Evolutionary conservation across 2,888 invertebrate species (phyloP).

Genomic region (Pristionchus maxplancki): DNA sequence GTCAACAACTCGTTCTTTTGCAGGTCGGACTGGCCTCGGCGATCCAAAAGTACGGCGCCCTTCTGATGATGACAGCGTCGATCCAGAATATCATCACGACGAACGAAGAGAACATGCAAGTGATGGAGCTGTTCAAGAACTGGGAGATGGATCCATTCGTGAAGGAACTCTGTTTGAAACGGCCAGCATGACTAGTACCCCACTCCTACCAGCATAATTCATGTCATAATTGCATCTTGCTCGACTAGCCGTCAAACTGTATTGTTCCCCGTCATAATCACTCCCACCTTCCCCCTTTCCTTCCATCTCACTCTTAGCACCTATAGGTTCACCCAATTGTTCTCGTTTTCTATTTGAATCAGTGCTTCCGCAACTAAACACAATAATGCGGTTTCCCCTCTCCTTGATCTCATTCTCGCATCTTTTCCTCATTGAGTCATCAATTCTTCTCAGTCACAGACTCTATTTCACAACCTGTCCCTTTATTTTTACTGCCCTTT

Average conservation of each 20-base stretch:
- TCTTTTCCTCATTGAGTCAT: conserved; percentile 29
- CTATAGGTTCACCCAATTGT: conserved; percentile 21
- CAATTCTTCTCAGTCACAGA: conserved; percentile 29
- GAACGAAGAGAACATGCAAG: conserved; percentile 77
- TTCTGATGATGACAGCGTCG: conserved; percentile 71
- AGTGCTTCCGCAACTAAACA: conserved; percentile 18
- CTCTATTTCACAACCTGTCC: neutral
- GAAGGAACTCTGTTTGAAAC: conserved; percentile 58
- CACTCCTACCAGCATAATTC: conserved; percentile 8
- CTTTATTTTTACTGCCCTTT: conserved; percentile 23
- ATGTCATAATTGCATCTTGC: neutral
- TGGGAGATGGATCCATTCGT: conserved; percentile 73
- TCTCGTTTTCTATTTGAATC: neutral
- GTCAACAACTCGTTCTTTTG: neutral
- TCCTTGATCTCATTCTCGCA: conserved; percentile 37
- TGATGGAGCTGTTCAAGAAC: conserved; percentile 75
- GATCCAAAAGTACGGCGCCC: conserved; percentile 68
- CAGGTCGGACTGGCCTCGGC: conserved; percentile 59
- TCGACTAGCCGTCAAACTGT: neutral
- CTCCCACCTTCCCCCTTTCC: neutral
- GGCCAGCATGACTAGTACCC: neutral
- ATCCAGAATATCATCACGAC: conserved; percentile 76
- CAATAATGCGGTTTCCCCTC: conserved; percentile 31
- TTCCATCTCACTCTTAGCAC: neutral
- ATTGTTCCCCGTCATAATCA: neutral